Base-by-base conservation (phyloP, 2,797 vertebrate species). In the Moxostoma hubbsi region DNA sequence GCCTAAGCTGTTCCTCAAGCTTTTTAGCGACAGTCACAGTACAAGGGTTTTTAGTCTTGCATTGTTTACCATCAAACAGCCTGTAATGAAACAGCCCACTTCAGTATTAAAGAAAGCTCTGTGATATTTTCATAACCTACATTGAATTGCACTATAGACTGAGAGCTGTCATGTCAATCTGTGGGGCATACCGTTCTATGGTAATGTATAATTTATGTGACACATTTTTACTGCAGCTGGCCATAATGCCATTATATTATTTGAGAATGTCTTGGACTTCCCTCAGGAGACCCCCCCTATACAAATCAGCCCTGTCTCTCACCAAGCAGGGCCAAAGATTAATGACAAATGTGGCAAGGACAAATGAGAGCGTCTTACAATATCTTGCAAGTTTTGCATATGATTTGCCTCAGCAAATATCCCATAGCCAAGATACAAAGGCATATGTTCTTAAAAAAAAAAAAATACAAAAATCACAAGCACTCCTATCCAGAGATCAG, bases 311-410 rank as follows among this genome's bases (percentile, higher is more conserved):
- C 72, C 69, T 68, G 89, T 92, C 89, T 87, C 82, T 85, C 82
- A 87, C 86, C 79, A 87, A 89, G 88, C 80, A 81, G 84, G 92
- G 91, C 90, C 91, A 93, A 93, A 93, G 93, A 94, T 94, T 94
- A 93, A 92, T 93, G 92, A 92, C 92, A 93, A 93, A 94, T 89
- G 90, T 93, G 92, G 92, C 93, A 92, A 92, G 92, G 92, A 94
- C 91, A 94, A 93, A 94, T 93, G 92, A 91, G 89, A 93, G 91
- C 89, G 89, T 89, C 87, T 54, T 82, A 82, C 36, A 68, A 81
- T 83, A 80, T 80, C 80, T 59, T 51, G 16, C 54, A 86, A 90
- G 89, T 92, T 92, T 85, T 89, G 85, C 90, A 88, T 92, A 89
- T 84, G 84, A 89, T 79, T 75, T 61, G 79, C 82, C 74, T 88